A percentile compares a stretch with the other conserved stretches of the same genome.
Conservation (phyloP, 2,797 vertebrate species). For the Onychomys leucogaster region DNA sequence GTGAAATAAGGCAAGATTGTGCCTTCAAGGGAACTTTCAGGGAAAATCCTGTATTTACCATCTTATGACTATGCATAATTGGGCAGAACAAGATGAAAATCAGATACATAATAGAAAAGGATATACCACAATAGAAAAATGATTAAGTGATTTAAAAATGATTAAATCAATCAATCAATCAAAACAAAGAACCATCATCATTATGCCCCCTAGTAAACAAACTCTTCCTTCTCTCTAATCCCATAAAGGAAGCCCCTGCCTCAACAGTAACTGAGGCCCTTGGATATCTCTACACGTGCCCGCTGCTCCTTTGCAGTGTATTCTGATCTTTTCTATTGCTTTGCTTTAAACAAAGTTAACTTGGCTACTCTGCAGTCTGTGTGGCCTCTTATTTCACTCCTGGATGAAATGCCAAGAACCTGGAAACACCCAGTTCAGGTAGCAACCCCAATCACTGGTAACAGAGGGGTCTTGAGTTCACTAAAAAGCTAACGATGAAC, state of each 20-base stretch:
- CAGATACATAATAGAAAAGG: not conserved
- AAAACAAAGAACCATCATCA: not conserved
- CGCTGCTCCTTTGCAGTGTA: not conserved
- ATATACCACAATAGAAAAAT: not conserved
- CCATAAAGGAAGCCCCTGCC: not conserved
- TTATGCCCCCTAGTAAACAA: not conserved
- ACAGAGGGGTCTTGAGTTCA: not conserved
- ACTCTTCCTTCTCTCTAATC: not conserved
- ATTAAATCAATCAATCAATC: not conserved
- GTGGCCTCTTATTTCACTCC: not conserved
- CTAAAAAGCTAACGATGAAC: not conserved
- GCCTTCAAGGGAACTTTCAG: not conserved
- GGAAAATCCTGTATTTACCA: not conserved
- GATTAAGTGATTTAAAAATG: not conserved
- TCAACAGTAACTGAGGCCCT: not conserved
- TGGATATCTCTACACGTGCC: not conserved
- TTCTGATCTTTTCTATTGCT: not conserved
- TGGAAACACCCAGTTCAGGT: not conserved
- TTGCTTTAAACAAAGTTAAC: not conserved
- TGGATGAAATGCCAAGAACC: not conserved
- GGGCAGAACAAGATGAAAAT: not conserved
- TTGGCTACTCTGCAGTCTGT: not conserved
- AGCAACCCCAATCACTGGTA: not conserved
- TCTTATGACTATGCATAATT: not conserved
- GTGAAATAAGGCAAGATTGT: not conserved